Base-by-base conservation (phyloP, 2,113 vertebrate species). In the Lamprologus sp. region DNA sequence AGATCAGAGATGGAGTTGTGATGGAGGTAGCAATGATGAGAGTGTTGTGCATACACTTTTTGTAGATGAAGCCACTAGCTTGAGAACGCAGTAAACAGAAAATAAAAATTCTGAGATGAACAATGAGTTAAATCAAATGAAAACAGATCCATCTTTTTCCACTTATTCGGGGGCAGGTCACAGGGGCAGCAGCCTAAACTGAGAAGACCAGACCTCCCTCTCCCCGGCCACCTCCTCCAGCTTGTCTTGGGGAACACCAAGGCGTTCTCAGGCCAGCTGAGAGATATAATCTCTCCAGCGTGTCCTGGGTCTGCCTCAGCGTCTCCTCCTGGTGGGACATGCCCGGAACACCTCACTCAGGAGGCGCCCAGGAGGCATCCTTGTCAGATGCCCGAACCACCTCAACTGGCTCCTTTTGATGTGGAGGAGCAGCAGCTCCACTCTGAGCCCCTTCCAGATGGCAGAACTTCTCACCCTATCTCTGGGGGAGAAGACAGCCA, bases 1-100 rank as follows among this genome's bases (percentile, higher is more conserved):
- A 63, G 58, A 63, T 63, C 58, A 63, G 58, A 63, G 15, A 63
- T 63, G 15, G 9, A 63, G 28, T 63, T 63, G 9, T 63, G 58
- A 63, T 19, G 58, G 58, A 63, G 58, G 58, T 63, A 63, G 58
- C 58, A 35, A 63, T 63, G 58, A 63, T n/a, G 58, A 63, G 6
- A 63, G 58, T 63, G 31, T 63, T 63, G 58, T 35, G 31, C 17
- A 35, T 63, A 63, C 58, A 63, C 17, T 35, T 63, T 63, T 63
- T 63, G 58, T 63, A 63, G 58, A 19, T 63, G 2, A 63, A 63
- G 58, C 28, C 28, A 63, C 28, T 63, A 63, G 28, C 58, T 63
- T 63, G 58, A 63, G 58, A 33, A 33, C 0, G 58, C 58, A 63
- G 28, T 63, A 63, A 63, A 63, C 28, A 63, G 28, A 63, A 63